Evolutionary conservation across 2,888 invertebrate genomes (phyloP).

Genomic region (Meloe dianella): DNA sequence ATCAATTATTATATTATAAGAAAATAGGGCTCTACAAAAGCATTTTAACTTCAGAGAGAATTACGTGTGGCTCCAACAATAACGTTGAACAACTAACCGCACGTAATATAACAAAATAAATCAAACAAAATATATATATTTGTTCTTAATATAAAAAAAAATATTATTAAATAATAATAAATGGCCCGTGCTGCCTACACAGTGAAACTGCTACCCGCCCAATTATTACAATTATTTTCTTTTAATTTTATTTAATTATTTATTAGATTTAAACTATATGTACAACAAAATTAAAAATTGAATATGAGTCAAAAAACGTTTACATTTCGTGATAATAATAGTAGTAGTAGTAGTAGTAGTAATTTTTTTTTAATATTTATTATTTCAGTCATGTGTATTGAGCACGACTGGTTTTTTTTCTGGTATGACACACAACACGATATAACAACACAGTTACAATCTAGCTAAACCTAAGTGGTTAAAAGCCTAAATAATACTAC

Average conservation of each 20-base stretch:
- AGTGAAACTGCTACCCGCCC: constrained; percentile 34
- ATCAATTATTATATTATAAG: constrained; percentile 44
- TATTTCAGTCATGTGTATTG: constrained; percentile 58
- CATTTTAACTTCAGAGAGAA: constrained; percentile 46
- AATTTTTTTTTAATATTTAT: constrained; percentile 19
- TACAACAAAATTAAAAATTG: constrained; percentile 50
- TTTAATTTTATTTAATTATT: too few relatives aligned
- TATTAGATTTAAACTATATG: constrained; percentile 47
- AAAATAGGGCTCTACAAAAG: constrained; percentile 59
- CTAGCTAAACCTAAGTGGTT: constrained; percentile 61
- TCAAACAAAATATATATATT: constrained; percentile 13
- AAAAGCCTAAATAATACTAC: constrained; percentile 60
- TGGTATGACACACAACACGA: constrained; percentile 59
- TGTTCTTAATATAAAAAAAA: constrained; percentile 20
- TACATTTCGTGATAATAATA: constrained; percentile 54
- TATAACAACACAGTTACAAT: constrained; percentile 62
- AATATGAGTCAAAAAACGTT: constrained; percentile 47
- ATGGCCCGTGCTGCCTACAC: constrained; percentile 35
- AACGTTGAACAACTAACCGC: constrained; percentile 36
- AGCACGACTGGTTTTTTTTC: constrained; percentile 53
- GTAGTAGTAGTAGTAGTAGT: neutral
- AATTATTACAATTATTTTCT: constrained; percentile 28
- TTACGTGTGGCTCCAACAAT: constrained; percentile 30
- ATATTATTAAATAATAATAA: too few relatives aligned
- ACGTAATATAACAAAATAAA: constrained; percentile 20